Base-by-base conservation (phyloP, 2,797 vertebrate genomes). In the Oreortyx pictus region DNA sequence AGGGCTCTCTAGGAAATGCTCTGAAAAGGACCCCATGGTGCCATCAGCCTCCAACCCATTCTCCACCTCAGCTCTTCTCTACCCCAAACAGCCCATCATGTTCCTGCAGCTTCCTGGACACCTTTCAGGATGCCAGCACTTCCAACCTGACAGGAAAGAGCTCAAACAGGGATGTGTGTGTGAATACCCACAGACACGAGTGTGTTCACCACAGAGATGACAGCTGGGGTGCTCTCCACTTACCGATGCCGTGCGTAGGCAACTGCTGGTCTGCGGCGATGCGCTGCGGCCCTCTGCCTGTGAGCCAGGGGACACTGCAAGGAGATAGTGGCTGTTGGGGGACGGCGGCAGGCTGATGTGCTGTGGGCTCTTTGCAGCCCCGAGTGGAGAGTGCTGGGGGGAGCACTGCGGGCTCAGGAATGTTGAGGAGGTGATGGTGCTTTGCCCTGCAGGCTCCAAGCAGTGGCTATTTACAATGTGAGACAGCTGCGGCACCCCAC, bases 401-500 rank as follows among this genome's bases (percentile, higher is more conserved):
- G 99, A 99, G 91, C 98, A 98, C 96, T 99, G 99, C 0, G 99
- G 99, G 93, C 99, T 99, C 85, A 99, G 98, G 96, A 99, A 99
- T 7, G 99, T 98, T 0, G 98, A 98, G 19, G 99, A 98, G 94
- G 99, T 97, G 43, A 97, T 91, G 10, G 98, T 97, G 96, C 97
- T 98, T 76, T 97, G 97, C 4, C 97, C 97, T 0, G 97, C 47
- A 22, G 98, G 88, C 67, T 98, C 97, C 90, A 93, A 39, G 59
- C 97, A 96, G 66, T 86, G 97, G 11, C 97, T 95, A 8, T 94
- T 97, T 31, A 97, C 97, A 57, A 98, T 89, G 39, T 96, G 97
- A 59, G 98, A 74, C 54, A 98, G 94, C 56, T 95, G 95, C 1
- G 96, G 80, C 2, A 94, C 74, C 16, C 97, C 98, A 73, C 98